Evolutionary conservation across 2,797 vertebrate genomes (phyloP).

Genomic region (Phalanger gymnotis): DNA sequence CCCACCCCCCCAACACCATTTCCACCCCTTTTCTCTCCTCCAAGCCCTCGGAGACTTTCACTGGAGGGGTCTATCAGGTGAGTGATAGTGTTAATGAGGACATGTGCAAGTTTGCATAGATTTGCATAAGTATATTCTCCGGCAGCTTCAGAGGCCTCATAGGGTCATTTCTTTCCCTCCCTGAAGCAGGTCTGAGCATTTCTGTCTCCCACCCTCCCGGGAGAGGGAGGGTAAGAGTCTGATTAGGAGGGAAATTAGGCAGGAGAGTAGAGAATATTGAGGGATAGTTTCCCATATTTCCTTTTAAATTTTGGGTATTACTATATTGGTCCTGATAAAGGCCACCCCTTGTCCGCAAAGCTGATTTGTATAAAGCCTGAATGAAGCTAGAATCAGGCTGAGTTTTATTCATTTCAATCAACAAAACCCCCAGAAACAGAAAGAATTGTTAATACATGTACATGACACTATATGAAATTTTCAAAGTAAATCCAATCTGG

Average conservation of each 20-base stretch:
- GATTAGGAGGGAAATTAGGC: neutral
- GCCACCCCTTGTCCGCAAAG: neutral
- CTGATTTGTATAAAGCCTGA: neutral
- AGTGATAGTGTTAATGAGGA: neutral
- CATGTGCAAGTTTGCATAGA: conserved; percentile 1
- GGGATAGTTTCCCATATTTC: neutral
- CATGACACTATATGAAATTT: neutral
- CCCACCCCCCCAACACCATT: neutral
- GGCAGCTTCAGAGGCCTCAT: neutral
- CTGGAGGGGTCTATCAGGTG: neutral
- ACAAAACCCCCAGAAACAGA: neutral
- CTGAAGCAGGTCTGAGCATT: neutral
- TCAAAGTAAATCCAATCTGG: neutral
- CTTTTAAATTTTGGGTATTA: neutral
- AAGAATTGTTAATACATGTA: neutral
- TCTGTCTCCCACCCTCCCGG: neutral
- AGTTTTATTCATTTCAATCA: neutral
- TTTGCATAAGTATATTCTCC: conserved; percentile 2
- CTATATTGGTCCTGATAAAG: neutral
- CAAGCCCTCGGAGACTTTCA: too few relatives aligned
- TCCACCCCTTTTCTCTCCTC: neutral
- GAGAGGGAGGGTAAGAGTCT: neutral
- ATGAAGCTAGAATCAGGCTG: neutral
- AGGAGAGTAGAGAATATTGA: neutral
- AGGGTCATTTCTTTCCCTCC: neutral